phyloP scores from a whole-genome alignment of 2,888 invertebrate genomes.

The Orthosia cruda region DNA sequence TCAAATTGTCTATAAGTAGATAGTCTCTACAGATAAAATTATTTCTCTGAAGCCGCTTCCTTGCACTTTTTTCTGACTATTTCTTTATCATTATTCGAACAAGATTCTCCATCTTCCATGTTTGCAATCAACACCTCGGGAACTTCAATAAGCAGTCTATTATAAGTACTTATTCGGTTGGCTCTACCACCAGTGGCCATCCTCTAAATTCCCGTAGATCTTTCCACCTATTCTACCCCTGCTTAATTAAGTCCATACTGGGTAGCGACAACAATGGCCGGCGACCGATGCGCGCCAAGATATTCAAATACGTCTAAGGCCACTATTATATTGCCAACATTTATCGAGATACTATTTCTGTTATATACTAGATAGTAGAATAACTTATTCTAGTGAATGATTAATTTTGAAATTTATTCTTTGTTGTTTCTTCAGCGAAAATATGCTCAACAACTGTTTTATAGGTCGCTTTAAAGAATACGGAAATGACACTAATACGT shows the following conservation, averaged over 20 bases:
- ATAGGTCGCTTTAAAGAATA: conserved; percentile 19
- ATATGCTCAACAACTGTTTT: conserved; percentile 9
- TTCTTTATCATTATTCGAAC: conserved; percentile 37
- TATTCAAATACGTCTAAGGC: conserved; percentile 91
- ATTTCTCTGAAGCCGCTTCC: neutral
- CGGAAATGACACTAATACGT: conserved; percentile 27
- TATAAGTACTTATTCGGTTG: conserved; percentile 73
- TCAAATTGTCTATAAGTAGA: neutral
- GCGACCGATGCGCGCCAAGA: conserved; percentile 88
- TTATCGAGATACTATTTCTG: conserved; percentile 79
- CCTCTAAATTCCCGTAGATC: conserved; percentile 89
- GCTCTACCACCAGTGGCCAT: conserved; percentile 70
- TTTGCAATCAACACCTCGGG: conserved; percentile 74
- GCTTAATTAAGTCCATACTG: conserved; percentile 92
- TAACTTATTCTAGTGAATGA: conserved; percentile 59
- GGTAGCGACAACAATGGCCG: conserved; percentile 88
- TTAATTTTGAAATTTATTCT: conserved; percentile 30
- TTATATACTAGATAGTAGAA: conserved; percentile 58
- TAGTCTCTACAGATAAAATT: neutral
- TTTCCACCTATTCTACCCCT: conserved; percentile 86
- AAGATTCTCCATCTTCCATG: conserved; percentile 55
- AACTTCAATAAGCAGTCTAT: conserved; percentile 74
- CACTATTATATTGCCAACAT: conserved; percentile 86
- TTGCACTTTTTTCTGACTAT: conserved; percentile 7
- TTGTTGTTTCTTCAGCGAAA: conserved; percentile 6